Conservation (phyloP, 2,797 vertebrate genomes). For the Sebastolobus alascanus region DNA sequence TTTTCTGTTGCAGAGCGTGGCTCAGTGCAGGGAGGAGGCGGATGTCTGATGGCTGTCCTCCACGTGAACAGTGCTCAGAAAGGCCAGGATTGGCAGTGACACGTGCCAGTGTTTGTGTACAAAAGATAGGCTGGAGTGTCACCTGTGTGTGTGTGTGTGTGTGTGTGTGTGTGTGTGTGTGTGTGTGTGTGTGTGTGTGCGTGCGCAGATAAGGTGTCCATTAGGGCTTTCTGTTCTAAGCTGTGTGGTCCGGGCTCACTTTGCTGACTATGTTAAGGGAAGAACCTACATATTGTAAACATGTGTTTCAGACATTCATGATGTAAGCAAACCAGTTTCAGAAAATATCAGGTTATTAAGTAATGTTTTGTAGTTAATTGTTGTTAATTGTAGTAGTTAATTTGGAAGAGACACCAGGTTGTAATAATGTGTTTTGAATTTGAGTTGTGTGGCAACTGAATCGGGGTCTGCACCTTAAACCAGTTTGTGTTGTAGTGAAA, state of each 20-base stretch:
- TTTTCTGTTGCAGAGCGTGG: constrained; percentile 24
- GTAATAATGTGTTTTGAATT: not conserved
- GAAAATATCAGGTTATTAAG: not conserved
- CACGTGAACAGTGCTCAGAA: constrained; percentile 52
- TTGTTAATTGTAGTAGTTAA: not conserved
- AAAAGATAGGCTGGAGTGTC: constrained; percentile 54
- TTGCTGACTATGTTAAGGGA: not conserved
- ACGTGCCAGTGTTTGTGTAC: constrained; percentile 68
- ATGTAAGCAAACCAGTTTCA: not conserved
- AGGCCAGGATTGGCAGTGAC: constrained; percentile 31
- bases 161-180: too few relatives aligned
- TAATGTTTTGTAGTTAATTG: not conserved
- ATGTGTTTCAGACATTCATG: not conserved
- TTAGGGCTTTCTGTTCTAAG: constrained; percentile 33
- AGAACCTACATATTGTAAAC: not conserved
- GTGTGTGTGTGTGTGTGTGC: constrained; percentile 25
- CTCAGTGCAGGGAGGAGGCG: constrained; percentile 28
- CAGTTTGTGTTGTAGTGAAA: not conserved
- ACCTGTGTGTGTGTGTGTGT: constrained; percentile 44
- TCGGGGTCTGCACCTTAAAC: not conserved
- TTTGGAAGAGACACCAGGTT: not conserved
- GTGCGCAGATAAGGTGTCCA: constrained; percentile 62
- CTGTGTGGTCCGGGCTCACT: too few relatives aligned
- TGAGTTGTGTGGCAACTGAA: not conserved
- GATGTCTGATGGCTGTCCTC: constrained; percentile 17